These are phyloP conservation scores for Drosophila kohkoa DNA, from an alignment of 1,140 invertebrate species.

Conservation along the genomic window DNA sequence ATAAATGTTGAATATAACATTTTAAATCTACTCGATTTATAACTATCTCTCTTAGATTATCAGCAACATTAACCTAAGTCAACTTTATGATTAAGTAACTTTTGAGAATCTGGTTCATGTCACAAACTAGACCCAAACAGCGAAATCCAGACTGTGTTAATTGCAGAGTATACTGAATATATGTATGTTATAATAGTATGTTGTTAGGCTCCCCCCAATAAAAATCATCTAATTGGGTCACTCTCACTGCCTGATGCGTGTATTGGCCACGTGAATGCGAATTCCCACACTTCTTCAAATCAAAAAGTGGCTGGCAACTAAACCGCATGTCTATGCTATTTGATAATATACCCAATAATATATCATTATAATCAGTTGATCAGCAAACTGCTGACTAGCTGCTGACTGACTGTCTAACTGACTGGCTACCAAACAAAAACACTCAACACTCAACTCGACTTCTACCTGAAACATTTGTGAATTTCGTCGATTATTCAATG, in stretches of 20 bases:
- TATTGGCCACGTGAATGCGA: not conserved
- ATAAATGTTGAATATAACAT: too few species aligned
- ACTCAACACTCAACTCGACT: not conserved
- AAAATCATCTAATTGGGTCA: not conserved
- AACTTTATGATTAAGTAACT: too few species aligned
- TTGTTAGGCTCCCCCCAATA: not conserved
- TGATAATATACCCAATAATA: conserved; percentile 2
- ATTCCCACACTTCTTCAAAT: conserved; percentile 12
- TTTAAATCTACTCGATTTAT: too few species aligned
- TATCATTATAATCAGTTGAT: conserved; percentile 24
- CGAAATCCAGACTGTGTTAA: not conserved
- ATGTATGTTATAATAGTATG: too few species aligned
- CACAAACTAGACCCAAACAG: not conserved
- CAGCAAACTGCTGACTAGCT: not conserved
- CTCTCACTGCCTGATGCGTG: not conserved
- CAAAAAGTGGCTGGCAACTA: too few species aligned
- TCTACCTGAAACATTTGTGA: not conserved
- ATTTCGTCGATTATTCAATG: conserved; percentile 22
- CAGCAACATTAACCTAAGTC: too few species aligned
- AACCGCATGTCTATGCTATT: not conserved
- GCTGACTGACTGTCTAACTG: not conserved
- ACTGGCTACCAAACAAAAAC: not conserved
- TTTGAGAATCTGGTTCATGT: too few species aligned
- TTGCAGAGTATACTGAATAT: not conserved
- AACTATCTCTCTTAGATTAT: too few species aligned